Evolutionary conservation across 2,888 invertebrate genomes (phyloP), one percentile per base, ranked within the genome.

Genomic region (Gari tellinella): DNA sequence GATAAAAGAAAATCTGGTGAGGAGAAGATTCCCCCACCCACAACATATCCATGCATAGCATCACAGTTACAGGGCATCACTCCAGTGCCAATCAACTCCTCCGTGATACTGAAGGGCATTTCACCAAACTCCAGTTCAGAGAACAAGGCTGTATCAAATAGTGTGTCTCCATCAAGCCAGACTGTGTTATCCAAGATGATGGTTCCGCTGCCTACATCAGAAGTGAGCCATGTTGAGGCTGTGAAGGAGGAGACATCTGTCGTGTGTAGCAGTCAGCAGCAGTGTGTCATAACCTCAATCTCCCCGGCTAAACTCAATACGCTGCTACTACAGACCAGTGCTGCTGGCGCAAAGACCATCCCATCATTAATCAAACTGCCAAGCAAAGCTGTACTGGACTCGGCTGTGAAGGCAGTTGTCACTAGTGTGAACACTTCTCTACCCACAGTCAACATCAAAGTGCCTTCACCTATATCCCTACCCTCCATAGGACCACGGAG

Each of bases 361-460:
- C 79, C 79, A 41, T 64, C 79, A 0, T 43, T 79, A 19, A 79
- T 82, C 3, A 83, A 83, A 52, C 46, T 85, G 21, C 83, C 85
- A 1, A 85, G 83, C 57, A 85, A 85, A 60, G 82, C 82, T 21
- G 80, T 76, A 2, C 66, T 86, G 43, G 83, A 88, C 43, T 80
- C 83, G 40, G 86, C 86, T 5, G 78, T 90, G 1, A 85, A 87
- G 60, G 79, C 85, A 2, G 84, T 88, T 14, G 81, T 87, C 8
- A 83, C 87, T 1, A 73, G 84, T 51, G 86, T 86, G n/a, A 82
- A 77, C 45, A 86, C 87, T n/a, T 83, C 86, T 12, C 74, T 89
- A 15, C 89, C 90, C 7, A 88, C 89, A n/a, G 88, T 85, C 15
- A 82, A 87, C 62, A 86, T 89, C 40, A 89, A 89, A 74, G 87